phyloP scores from a whole-genome alignment of 2,113 vertebrate species.

The Myrmecophaga tridactyla region DNA sequence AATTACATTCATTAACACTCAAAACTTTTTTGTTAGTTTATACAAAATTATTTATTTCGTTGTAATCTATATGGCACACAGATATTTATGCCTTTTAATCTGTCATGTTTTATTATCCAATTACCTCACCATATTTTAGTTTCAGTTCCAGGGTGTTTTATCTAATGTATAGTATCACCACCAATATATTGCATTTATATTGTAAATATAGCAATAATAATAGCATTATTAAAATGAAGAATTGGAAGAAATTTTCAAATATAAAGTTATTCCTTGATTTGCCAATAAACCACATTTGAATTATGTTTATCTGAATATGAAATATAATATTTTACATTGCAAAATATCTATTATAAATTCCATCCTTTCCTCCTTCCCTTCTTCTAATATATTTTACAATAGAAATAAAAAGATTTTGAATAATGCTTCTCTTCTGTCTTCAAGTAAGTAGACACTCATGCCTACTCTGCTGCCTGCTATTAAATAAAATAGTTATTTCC shows the following conservation, averaged over 20 bases:
- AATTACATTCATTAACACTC: background rate
- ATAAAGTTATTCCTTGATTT: background rate
- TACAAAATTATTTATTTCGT: background rate
- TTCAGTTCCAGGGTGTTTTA: background rate
- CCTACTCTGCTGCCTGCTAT: slow-evolving; percentile 50
- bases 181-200: background rate
- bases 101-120: background rate
- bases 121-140: background rate
- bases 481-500: slow-evolving; percentile 74
- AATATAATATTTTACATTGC: background rate
- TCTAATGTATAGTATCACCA: background rate
- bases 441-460: slow-evolving; percentile 65
- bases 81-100: background rate
- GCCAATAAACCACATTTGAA: background rate
- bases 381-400: background rate
- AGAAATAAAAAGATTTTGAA: slow-evolving; percentile 7
- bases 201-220: background rate
- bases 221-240: background rate
- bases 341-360: background rate
- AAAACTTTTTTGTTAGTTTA: background rate
- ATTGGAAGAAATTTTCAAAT: background rate
- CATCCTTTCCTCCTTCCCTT: background rate
- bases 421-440: slow-evolving; percentile 45
- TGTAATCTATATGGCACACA: background rate
- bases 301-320: background rate